phyloP scores from a whole-genome alignment of 2,113 vertebrate species.

The Pitta sordida region DNA sequence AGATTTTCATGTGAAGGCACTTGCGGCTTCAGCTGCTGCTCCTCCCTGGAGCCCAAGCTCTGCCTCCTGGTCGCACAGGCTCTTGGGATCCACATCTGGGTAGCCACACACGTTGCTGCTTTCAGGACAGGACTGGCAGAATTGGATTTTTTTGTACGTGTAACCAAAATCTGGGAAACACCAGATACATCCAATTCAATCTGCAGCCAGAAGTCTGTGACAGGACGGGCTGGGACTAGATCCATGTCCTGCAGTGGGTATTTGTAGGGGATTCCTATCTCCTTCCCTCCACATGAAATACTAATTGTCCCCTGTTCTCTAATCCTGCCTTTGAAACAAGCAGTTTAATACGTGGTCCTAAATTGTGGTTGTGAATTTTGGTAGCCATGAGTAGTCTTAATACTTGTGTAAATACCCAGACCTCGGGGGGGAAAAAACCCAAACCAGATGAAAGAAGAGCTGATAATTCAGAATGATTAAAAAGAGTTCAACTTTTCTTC shows the following conservation, averaged over 20 bases:
- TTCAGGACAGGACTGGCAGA: background rate
- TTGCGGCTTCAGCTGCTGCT: background rate
- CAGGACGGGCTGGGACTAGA: background rate
- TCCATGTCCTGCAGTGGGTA: background rate
- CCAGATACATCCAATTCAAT: background rate
- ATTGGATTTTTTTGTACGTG: background rate
- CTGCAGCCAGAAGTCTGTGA: background rate
- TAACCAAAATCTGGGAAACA: background rate
- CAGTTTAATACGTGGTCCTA: background rate
- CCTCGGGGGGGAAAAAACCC: background rate
- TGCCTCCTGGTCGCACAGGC: background rate
- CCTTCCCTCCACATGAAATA: background rate
- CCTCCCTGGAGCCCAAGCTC: background rate
- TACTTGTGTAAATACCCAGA: background rate
- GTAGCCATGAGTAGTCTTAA: background rate
- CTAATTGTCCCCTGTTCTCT: background rate
- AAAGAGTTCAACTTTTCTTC: background rate
- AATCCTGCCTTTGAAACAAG: background rate
- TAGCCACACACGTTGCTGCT: fast-evolving
- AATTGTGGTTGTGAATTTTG: background rate
- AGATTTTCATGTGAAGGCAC: background rate
- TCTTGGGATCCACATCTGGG: background rate
- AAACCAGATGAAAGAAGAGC: background rate
- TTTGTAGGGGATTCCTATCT: background rate
- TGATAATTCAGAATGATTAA: background rate